A percentile compares a stretch with the other conserved stretches of the same genome.
Evolutionary conservation across 2,113 vertebrate genomes (phyloP).

Genomic region (Oncorhynchus mykiss): DNA sequence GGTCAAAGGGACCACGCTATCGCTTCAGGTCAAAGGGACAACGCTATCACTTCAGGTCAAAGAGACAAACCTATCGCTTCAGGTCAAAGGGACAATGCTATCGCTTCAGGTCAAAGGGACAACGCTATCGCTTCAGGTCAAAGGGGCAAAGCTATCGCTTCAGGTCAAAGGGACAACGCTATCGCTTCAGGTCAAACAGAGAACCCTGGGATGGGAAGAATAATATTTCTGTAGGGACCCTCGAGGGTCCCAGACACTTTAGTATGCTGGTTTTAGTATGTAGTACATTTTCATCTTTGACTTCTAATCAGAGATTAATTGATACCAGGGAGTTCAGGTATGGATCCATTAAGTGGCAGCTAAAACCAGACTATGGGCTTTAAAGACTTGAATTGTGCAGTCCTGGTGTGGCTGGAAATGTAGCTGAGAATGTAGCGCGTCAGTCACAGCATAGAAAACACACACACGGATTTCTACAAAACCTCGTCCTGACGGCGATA

Average conservation of each 20-base stretch:
- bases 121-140: too few relatives aligned
- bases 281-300: background rate
- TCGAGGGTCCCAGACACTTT: background rate
- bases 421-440: background rate
- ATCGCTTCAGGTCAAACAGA: slow-evolving; percentile 59
- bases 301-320: background rate
- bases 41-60: slow-evolving; percentile 35
- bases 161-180: slow-evolving; percentile 46
- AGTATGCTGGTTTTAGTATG: background rate
- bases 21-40: slow-evolving; percentile 51
- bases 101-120: too few relatives aligned
- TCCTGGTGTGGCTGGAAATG: background rate
- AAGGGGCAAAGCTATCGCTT: slow-evolving; percentile 37
- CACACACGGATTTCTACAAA: background rate
- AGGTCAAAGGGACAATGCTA: too few relatives aligned
- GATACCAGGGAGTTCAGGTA: background rate
- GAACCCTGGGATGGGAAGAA: slow-evolving; percentile 35
- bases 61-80: too few relatives aligned
- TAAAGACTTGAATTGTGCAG: background rate
- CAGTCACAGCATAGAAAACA: background rate
- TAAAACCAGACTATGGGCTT: background rate
- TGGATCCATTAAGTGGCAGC: background rate
- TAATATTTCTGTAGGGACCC: background rate
- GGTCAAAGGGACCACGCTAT: slow-evolving; percentile 41
- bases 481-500: slow-evolving; percentile 53